A percentile compares a stretch with the other conserved stretches of the same genome.
phyloP scores from a whole-genome alignment of 2,888 invertebrate species.

The Callinectes sapidus region DNA sequence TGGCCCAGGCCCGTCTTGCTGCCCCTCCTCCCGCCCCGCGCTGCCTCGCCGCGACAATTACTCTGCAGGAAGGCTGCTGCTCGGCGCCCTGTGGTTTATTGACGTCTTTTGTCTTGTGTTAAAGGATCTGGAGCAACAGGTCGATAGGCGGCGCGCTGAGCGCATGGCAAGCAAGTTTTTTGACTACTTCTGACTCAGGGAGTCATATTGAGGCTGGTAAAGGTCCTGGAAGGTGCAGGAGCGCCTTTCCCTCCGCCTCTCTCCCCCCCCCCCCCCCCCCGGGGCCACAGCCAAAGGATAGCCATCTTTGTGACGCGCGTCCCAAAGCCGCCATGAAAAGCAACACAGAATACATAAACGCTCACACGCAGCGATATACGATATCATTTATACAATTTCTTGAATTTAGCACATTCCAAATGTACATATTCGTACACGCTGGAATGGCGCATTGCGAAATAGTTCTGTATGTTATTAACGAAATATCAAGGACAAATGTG shows the following conservation, averaged over 20 bases:
- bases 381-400: background rate
- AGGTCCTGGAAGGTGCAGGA: background rate
- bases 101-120: conserved; percentile 28
- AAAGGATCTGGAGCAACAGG: background rate
- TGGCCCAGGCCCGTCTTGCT: background rate
- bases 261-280: too few species aligned
- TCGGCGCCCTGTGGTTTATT: conserved; percentile 12
- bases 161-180: conserved; percentile 7
- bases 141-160: conserved; percentile 2
- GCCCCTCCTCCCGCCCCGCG: background rate
- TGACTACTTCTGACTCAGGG: background rate
- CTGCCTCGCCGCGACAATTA: background rate
- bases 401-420: background rate
- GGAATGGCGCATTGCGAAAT: background rate
- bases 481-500: background rate
- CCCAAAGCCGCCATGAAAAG: background rate
- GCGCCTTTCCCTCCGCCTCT: background rate
- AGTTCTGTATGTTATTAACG: background rate
- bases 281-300: too few species aligned
- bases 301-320: background rate
- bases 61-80: conserved; percentile 8
- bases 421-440: background rate
- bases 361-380: background rate
- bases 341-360: background rate
- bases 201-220: background rate